These are phyloP conservation scores for Tyria jacobaeae DNA, from an alignment of 2,888 invertebrate genomes.

Conservation along the genomic window DNA sequence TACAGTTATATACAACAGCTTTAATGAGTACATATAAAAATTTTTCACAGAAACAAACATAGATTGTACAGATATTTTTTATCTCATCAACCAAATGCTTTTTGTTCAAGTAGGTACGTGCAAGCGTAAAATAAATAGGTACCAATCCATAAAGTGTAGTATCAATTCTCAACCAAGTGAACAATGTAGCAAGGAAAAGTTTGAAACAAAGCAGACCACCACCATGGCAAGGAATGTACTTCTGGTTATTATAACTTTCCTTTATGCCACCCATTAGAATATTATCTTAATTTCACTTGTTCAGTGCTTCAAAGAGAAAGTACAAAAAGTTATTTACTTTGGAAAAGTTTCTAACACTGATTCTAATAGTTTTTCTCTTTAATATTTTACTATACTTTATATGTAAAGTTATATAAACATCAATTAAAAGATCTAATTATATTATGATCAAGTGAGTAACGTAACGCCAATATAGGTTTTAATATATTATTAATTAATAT, in stretches of 20 bases:
- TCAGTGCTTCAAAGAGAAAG: slow-evolving; percentile 47
- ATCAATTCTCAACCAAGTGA: slow-evolving; percentile 66
- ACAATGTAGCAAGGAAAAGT: slow-evolving; percentile 71
- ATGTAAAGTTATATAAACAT: too few species aligned
- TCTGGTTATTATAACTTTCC: slow-evolving; percentile 65
- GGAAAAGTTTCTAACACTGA: slow-evolving; percentile 22
- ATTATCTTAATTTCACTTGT: slow-evolving; percentile 60
- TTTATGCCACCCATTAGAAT: slow-evolving; percentile 61
- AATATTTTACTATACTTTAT: too few species aligned
- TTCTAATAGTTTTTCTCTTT: slow-evolving; percentile 22
- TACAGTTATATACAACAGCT: slow-evolving; percentile 44
- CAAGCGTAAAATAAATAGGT: slow-evolving; percentile 63
- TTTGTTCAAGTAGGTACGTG: slow-evolving; percentile 50
- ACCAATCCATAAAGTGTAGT: slow-evolving; percentile 66
- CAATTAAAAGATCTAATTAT: too few species aligned
- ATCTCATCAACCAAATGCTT: slow-evolving; percentile 64
- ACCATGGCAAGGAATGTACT: slow-evolving; percentile 66
- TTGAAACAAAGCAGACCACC: slow-evolving; percentile 75
- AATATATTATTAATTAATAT: too few species aligned
- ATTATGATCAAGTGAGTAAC: too few species aligned
- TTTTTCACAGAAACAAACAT: slow-evolving; percentile 19
- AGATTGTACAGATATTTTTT: slow-evolving; percentile 50
- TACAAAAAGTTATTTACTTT: slow-evolving; percentile 40
- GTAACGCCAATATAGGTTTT: too few species aligned
- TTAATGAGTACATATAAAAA: slow-evolving; percentile 45